These are phyloP conservation scores for Microplitis mediator DNA, from an alignment of 1,140 invertebrate genomes.

Conservation along the genomic window DNA sequence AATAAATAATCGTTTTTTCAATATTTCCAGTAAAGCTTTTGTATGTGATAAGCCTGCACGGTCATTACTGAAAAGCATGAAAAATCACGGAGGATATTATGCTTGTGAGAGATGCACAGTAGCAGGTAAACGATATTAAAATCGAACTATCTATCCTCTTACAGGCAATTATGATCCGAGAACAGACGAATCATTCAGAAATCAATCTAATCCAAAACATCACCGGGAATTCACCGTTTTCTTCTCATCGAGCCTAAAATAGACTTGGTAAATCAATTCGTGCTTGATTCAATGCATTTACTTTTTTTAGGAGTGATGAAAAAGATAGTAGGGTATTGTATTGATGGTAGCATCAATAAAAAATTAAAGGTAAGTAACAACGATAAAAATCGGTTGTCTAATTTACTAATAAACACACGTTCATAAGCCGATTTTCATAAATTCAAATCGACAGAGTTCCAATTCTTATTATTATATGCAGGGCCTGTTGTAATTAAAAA, in stretches of 20 bases:
- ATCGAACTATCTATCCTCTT: constrained; percentile 19
- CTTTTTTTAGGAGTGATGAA: constrained; percentile 20
- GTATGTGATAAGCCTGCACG: constrained; percentile 21
- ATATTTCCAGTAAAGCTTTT: constrained; percentile 14
- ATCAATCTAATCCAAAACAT: constrained; percentile 20
- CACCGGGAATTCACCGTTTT: constrained; percentile 30
- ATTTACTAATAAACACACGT: constrained; percentile 10
- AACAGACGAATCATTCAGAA: constrained; percentile 31
- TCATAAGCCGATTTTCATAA: background rate
- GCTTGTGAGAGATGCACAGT: constrained; percentile 28
- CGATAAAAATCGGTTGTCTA: constrained; percentile 5
- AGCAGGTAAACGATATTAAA: constrained; percentile 6
- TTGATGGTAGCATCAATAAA: background rate
- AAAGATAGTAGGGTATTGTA: constrained; percentile 18
- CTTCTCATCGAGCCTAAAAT: constrained; percentile 22
- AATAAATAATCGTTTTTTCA: constrained; percentile 10
- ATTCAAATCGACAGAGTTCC: constrained; percentile 19
- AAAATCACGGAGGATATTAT: constrained; percentile 24
- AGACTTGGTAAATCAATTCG: constrained; percentile 27
- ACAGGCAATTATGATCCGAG: background rate
- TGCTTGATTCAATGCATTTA: constrained; percentile 29
- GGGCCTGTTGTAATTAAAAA: constrained; percentile 8
- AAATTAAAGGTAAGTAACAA: background rate
- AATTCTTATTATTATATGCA: constrained; percentile 7
- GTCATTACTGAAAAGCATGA: constrained; percentile 15